Conservation (phyloP, 2,888 invertebrate genomes). For the Beris chalybata region DNA sequence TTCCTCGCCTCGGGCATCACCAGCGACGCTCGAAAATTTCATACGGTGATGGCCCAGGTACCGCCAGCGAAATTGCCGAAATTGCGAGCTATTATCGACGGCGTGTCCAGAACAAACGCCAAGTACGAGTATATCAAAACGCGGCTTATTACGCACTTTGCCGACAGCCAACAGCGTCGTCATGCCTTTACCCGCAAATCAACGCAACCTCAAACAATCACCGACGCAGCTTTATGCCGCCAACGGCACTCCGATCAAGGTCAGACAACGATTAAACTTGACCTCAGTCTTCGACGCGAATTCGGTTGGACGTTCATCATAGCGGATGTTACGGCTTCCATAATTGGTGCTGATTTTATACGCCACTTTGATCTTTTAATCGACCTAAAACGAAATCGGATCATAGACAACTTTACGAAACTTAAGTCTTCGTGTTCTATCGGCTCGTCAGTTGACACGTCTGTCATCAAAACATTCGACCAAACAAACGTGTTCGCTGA, state of each 20-base stretch:
- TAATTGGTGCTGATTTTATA: slow-evolving; percentile 41
- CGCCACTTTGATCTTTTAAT: slow-evolving; percentile 16
- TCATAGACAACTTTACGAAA: background rate
- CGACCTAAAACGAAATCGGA: background rate
- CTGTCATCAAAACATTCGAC: background rate
- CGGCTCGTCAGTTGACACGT: background rate
- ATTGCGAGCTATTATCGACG: background rate
- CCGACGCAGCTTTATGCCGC: slow-evolving; percentile 34
- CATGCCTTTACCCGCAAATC: background rate
- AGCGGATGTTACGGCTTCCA: slow-evolving; percentile 40
- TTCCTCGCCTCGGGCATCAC: background rate
- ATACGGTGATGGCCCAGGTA: background rate
- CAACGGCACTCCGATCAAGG: slow-evolving; percentile 37
- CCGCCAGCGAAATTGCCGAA: background rate
- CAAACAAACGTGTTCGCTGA: background rate
- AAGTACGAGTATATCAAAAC: background rate
- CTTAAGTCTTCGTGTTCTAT: background rate
- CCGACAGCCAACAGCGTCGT: slow-evolving; percentile 3
- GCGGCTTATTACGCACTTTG: no score
- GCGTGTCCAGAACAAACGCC: background rate
- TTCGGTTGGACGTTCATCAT: slow-evolving; percentile 41
- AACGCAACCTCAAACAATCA: background rate
- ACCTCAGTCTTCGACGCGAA: slow-evolving; percentile 39
- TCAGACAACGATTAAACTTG: slow-evolving; percentile 28
- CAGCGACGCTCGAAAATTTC: background rate